Base-by-base conservation (phyloP, 1,140 invertebrate genomes). In the Trissolcus basalis region DNA sequence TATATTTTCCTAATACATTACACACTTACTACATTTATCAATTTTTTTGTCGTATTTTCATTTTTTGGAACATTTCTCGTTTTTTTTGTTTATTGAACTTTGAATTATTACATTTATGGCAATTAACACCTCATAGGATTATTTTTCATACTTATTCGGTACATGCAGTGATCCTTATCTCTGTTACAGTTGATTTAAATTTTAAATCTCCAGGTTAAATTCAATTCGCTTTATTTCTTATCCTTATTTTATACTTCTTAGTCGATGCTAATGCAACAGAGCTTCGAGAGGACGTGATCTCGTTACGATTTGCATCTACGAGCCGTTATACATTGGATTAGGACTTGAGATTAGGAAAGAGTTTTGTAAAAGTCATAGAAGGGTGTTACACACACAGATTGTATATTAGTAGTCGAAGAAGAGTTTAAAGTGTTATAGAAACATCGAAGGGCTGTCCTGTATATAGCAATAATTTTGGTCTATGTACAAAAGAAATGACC, bases 371-470 rank as follows among this genome's bases (percentile, higher is more conserved):
- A 76, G 59, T 64, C 33, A 12, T 67, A 70, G 51, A 60, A 54
- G 67, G 47, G 50, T 69, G 55, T 59, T 27, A 32, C 39, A 69
- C 44, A 68, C 44, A 51, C 48, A 67, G 49, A 77, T 77, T 65
- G 49, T 70, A 70, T 55, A 3, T 27, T 61, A 70, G 61, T 55
- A 67, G 10, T 77, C 61, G 60, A 71, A 71, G 74, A 61, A 73
- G 55, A 73, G 60, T 51, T 65, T 64, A 67, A 77, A 77, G 61
- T 67, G 67, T 63, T 71, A 71, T 67, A 77, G 74, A 77, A 71
- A 77, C 53, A 70, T 68, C 67, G 55, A 67, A 71, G 63, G 49
- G 39, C 54, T 44, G 36, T 70, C 8, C 32, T 39, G 36, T 59
- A 53, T 45, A 44, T 43, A 35, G 41, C 59, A 58, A 53, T 59